Percentiles rank a stretch among this genome's conserved stretches.
Conservation (phyloP, 2,113 vertebrate species). For the Empidonax traillii region DNA sequence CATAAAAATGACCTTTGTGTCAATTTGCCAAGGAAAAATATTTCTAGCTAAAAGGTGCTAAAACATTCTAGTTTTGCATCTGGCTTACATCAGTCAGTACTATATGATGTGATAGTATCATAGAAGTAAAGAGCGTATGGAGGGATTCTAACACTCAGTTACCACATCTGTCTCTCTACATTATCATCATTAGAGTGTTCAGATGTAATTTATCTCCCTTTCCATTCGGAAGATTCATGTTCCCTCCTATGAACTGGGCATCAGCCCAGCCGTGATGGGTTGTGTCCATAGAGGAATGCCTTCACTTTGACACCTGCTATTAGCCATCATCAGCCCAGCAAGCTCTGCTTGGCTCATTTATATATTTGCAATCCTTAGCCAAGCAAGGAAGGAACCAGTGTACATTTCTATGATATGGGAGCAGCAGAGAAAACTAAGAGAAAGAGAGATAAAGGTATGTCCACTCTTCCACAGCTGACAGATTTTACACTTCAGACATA, state of each 20-base stretch:
- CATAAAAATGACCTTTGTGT: neutral
- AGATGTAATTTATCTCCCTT: slow-evolving; percentile 48
- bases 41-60: neutral
- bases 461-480: neutral
- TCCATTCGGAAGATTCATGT: slow-evolving; percentile 20
- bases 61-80: neutral
- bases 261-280: neutral
- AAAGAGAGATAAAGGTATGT: neutral
- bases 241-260: slow-evolving; percentile 25
- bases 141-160: neutral
- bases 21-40: neutral
- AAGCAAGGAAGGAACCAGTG: neutral
- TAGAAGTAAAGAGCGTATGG: neutral
- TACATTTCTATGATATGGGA: neutral
- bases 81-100: neutral
- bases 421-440: neutral
- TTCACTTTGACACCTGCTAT: slow-evolving; percentile 31
- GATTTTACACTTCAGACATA: neutral
- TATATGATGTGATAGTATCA: neutral
- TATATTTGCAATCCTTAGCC: neutral
- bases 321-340: slow-evolving; percentile 38
- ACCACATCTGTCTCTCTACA: slow-evolving; percentile 52
- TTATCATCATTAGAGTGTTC: slow-evolving; percentile 58
- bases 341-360: neutral
- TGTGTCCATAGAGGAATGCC: neutral